Conservation (phyloP, 2,888 invertebrate genomes). For the Chloroclysta siterata region DNA sequence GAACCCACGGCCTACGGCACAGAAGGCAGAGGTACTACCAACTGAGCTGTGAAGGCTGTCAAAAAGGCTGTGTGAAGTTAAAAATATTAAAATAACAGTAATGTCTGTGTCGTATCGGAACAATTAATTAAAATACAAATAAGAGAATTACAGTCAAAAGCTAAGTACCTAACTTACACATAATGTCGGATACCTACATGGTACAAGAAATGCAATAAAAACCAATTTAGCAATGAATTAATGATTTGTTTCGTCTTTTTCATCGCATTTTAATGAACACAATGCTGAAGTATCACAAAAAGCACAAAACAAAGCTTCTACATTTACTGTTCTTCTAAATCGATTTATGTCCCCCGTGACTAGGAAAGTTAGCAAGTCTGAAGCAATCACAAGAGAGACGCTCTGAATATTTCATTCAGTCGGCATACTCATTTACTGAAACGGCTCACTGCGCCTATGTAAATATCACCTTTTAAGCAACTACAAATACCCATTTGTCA, state of each 20-base stretch:
- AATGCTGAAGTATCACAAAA: not conserved
- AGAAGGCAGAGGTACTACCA: no score
- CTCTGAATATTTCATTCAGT: slow-evolving; percentile 21
- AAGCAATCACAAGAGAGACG: slow-evolving; percentile 19
- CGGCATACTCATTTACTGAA: slow-evolving; percentile 13
- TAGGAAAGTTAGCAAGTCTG: slow-evolving; percentile 20
- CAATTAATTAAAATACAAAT: no score
- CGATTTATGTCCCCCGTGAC: slow-evolving; percentile 14
- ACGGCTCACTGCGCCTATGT: slow-evolving; percentile 11
- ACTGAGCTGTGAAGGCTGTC: no score
- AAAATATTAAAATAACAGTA: no score
- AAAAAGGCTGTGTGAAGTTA: no score
- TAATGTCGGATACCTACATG: no score
- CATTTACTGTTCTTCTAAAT: slow-evolving; percentile 7
- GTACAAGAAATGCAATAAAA: no score
- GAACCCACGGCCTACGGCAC: no score
- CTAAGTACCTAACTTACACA: no score
- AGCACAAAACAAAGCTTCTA: not conserved
- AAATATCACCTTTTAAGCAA: slow-evolving; percentile 9
- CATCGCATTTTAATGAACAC: not conserved
- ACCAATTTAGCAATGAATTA: not conserved
- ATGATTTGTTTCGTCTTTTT: not conserved
- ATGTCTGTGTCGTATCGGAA: no score
- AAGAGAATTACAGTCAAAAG: no score
- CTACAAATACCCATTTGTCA: not conserved